Base-by-base conservation (phyloP, 2,113 vertebrate genomes). In the Cebidichthys violaceus region DNA sequence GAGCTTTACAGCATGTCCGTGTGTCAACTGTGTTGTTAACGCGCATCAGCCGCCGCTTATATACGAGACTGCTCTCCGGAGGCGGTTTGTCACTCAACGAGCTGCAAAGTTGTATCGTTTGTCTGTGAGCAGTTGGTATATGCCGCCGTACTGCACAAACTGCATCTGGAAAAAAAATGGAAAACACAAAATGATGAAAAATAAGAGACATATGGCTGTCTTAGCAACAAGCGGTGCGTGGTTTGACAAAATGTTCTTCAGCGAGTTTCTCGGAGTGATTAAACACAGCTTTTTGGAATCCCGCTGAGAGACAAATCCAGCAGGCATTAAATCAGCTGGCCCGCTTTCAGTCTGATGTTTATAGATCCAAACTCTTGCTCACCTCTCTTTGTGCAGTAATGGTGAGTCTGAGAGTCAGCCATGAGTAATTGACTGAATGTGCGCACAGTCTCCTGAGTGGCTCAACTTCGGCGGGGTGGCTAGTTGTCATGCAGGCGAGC, bases 301-400 rank as follows among this genome's bases (percentile, higher is more conserved):
- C 79, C 41, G 76, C 75, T 79, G 79, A 52, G 83, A 87, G 70
- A 69, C 24, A 83, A 84, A 76, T 75, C 72, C 39, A 77, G 39
- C 39, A 24, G 59, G 39, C 81, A 67, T 64, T 41, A 52, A 47
- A 2, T 29, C 66, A 55, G 77, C 71, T 33, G 62, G 77, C 22
- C 61, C 39, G 77, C 66, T 68, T 14, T 70, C 66, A 74, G 50
- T 70, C 54, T 64, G 55, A 83, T 59, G 77, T 83, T 76, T 79
- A 6, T 65, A 47, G 1, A 84, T 78, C 57, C 29, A 64, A 80
- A 60, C 59, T 39, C 18, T 6, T 14, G 24, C 69, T 74, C 79
- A 70, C 35, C 52, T 84, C 71, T 60, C 47, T 71, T 62, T 52
- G 57, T 43, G 15, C 70, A 27, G 17, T 6, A 11, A 37, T 20